Evolutionary conservation across 2,888 invertebrate species (phyloP).

Genomic region (Amphipyra tragopoginis): DNA sequence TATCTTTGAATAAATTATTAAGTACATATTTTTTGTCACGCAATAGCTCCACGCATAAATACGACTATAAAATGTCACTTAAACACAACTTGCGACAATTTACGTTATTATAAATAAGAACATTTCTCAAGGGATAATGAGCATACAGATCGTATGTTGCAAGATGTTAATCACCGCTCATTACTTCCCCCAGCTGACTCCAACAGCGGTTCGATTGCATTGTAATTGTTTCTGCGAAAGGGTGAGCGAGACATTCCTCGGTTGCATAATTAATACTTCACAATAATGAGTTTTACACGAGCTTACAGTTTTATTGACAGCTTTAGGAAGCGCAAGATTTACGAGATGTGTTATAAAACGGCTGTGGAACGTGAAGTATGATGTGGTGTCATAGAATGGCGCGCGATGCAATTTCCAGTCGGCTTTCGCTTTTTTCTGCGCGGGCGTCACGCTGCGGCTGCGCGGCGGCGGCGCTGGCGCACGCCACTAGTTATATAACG

Average conservation of each 20-base stretch:
- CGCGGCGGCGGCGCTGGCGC: slow-evolving; percentile 73
- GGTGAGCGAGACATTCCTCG: slow-evolving; percentile 50
- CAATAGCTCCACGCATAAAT: slow-evolving; percentile 13
- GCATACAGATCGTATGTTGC: slow-evolving; percentile 59
- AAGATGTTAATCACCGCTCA: slow-evolving; percentile 66
- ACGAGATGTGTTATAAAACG: slow-evolving; percentile 25
- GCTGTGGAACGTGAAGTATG: slow-evolving; percentile 48
- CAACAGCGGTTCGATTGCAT: slow-evolving; percentile 64
- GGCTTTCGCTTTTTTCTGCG: slow-evolving; percentile 86
- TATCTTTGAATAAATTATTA: neutral
- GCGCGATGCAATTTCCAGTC: slow-evolving; percentile 76
- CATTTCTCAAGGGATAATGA: slow-evolving; percentile 61
- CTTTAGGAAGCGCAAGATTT: slow-evolving; percentile 8
- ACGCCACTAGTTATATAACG: slow-evolving; percentile 81
- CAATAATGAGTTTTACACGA: slow-evolving; percentile 24
- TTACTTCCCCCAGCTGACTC: slow-evolving; percentile 63
- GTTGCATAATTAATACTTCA: slow-evolving; percentile 48
- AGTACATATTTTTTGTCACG: slow-evolving; percentile 15
- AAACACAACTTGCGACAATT: slow-evolving; percentile 29
- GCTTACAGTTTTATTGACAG: slow-evolving; percentile 16
- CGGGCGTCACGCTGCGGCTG: slow-evolving; percentile 66
- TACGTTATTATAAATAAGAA: slow-evolving; percentile 49
- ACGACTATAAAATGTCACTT: slow-evolving; percentile 37
- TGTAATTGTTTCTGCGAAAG: slow-evolving; percentile 67
- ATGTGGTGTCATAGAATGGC: slow-evolving; percentile 50